Conservation (phyloP, 2,113 vertebrate genomes). For the Centrocercus urophasianus region DNA sequence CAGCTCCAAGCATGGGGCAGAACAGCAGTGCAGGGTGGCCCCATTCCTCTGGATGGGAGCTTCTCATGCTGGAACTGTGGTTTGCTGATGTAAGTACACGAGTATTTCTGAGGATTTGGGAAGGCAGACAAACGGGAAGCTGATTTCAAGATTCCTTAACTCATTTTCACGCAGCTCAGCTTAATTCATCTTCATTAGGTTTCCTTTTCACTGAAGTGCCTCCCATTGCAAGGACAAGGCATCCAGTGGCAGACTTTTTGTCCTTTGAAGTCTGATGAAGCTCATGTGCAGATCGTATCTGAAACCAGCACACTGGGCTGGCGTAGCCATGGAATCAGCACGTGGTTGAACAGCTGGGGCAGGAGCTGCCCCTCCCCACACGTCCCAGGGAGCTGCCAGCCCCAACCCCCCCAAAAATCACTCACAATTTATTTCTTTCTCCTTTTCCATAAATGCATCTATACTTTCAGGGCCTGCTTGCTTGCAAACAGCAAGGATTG, state of each 20-base stretch:
- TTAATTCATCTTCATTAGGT: background rate
- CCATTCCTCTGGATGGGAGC: accelerated
- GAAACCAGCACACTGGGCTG: background rate
- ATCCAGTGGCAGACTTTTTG: background rate
- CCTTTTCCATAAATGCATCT: background rate
- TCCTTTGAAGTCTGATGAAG: background rate
- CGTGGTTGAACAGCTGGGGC: background rate
- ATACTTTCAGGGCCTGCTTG: background rate
- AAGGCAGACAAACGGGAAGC: background rate
- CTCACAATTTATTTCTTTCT: background rate
- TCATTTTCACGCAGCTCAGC: background rate
- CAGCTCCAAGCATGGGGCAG: background rate
- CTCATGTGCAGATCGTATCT: background rate
- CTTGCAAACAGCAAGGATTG: background rate
- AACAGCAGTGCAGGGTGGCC: background rate
- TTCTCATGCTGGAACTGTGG: background rate
- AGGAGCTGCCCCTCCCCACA: background rate
- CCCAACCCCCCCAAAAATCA: background rate
- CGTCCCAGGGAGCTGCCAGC: background rate
- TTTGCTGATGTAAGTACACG: background rate
- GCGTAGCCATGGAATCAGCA: background rate
- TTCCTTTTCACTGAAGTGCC: background rate
- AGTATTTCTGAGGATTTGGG: background rate
- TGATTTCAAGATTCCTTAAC: background rate
- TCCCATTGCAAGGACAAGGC: background rate